A percentile compares a stretch with the other conserved stretches of the same genome.
Conservation (phyloP, 2,888 invertebrate genomes). For the Synanthedon vespiformis region DNA sequence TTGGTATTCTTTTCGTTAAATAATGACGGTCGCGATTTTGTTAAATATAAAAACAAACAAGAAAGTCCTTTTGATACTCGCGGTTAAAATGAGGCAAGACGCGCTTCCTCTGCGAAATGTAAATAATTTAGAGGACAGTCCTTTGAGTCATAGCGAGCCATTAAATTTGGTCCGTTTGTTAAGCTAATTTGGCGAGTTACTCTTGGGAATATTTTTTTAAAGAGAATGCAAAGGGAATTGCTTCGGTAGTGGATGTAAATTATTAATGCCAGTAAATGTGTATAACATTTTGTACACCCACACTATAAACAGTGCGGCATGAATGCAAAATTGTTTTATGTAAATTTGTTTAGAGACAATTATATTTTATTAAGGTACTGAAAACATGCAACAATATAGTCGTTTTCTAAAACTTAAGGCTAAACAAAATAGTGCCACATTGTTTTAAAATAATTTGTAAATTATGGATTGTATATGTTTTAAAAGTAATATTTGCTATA, state of each 20-base stretch:
- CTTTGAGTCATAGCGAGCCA: slow-evolving; percentile 37
- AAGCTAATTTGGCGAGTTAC: slow-evolving; percentile 50
- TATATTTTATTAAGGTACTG: no score
- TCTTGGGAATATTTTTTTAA: slow-evolving; percentile 26
- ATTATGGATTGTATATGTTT: no score
- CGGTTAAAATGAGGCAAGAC: slow-evolving; percentile 32
- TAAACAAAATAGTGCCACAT: no score
- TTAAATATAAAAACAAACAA: not conserved
- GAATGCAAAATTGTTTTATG: no score
- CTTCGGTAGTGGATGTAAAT: not conserved
- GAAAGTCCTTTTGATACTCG: slow-evolving; percentile 6
- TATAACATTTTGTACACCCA: no score
- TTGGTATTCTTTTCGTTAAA: not conserved
- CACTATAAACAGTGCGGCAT: no score
- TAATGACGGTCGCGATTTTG: not conserved
- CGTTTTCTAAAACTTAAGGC: no score
- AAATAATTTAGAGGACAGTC: slow-evolving; percentile 44
- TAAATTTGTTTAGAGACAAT: no score
- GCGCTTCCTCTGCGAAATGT: slow-evolving; percentile 36
- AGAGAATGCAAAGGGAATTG: slow-evolving; percentile 3
- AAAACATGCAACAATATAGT: no score
- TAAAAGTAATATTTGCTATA: no score
- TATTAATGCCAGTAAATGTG: not conserved
- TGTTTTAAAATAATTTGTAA: no score
- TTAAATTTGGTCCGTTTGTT: slow-evolving; percentile 53